Evolutionary conservation across 2,888 invertebrate genomes (phyloP), one percentile per base, ranked within the genome.

Genomic region (Disparrhopalites patrizii): DNA sequence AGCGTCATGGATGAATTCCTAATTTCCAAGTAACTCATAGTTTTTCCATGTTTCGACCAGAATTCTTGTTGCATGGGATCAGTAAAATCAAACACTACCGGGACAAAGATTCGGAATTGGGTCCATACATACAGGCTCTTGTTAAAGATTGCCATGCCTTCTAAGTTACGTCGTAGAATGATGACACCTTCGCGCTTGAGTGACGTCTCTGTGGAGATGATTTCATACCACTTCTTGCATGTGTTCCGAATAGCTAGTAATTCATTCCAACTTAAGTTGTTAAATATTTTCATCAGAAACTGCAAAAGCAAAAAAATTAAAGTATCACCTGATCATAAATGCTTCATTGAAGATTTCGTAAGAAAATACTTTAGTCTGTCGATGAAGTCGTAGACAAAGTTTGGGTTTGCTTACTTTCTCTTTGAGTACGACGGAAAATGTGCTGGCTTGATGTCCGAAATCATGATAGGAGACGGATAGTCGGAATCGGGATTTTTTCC

Each of bases 181-280:
- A 72, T 69, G 7, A 71, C 67, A 5, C 72, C 72, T 4, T 36
- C 50, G 13, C 56, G 43, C 18, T 63, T 62, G 8, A 70, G 31
- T 10, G 28, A 43, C 0, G 67, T 55, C 23, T 70, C 67, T 1
- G 67, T 62, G 1, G 71, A 68, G 51, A 74, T 67, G 1, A 69
- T 66, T 52, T 70, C 72, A 31, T 68, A 61, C 74, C 74, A 74
- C 30, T 67, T 64, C 54, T 72, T 74, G 40, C 74, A 72, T 1
- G 69, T 68, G 3, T 23, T 30, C n/a, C 74, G 54, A 7, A 70
- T 40, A 0, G 70, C 68, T 1, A 74, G 67, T 0, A 74, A 58
- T 31, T 74, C 74, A 36, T 71, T 70, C 72, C 72, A 74, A 38
- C 69, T 71, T 60, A 74, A 61, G 28, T 66, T 52, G 10, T 52